Percentiles rank a stretch among this genome's conserved stretches.
Conservation (phyloP, 2,888 invertebrate species). For the Lepidocyrtoides sp. region DNA sequence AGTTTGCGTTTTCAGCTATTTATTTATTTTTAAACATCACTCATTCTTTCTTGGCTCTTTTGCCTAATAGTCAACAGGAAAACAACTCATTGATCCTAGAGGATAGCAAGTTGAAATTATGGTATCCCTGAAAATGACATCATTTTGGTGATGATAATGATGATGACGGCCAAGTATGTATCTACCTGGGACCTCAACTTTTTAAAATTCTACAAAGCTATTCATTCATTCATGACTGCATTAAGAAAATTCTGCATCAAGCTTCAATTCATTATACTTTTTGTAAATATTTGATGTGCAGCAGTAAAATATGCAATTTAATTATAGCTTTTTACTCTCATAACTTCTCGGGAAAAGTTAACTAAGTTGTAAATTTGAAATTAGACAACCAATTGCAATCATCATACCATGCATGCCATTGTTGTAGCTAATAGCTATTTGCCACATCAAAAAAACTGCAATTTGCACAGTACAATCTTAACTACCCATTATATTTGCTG, state of each 20-base stretch:
- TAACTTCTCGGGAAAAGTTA: not conserved
- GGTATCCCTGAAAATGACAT: slow-evolving; percentile 23
- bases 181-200: not conserved
- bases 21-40: slow-evolving; percentile 59
- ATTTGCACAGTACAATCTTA: not conserved
- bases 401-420: too few species aligned
- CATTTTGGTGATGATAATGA: too few species aligned
- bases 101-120: not conserved
- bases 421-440: not conserved
- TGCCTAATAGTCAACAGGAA: not conserved
- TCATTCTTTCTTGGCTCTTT: slow-evolving; percentile 5
- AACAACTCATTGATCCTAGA: not conserved
- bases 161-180: not conserved
- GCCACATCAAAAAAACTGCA: not conserved
- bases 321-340: not conserved
- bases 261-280: not conserved
- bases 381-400: too few species aligned
- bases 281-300: not conserved
- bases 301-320: not conserved
- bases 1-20: not conserved
- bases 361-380: not conserved
- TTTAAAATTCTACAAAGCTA: not conserved
- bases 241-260: not conserved
- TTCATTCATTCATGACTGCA: not conserved
- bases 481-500: not conserved